Conservation (phyloP, 2,113 vertebrate genomes). For the Nyctibius bracteatus region DNA sequence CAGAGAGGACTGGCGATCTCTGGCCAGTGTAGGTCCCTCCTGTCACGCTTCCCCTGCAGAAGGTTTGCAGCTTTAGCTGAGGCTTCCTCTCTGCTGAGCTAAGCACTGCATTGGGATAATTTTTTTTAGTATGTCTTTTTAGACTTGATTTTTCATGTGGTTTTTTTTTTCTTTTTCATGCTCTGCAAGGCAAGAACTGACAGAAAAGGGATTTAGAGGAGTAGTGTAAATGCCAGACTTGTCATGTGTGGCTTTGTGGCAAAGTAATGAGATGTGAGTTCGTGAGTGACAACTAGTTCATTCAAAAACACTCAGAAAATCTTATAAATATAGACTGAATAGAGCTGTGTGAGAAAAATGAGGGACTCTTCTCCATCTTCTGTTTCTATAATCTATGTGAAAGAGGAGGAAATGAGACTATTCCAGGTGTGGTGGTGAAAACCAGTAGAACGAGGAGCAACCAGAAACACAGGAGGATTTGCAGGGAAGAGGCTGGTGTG, state of each 20-base stretch:
- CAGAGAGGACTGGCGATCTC: neutral
- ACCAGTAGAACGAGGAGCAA: neutral
- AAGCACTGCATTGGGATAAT: neutral
- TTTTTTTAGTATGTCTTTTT: neutral
- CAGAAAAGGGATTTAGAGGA: neutral
- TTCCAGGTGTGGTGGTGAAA: neutral
- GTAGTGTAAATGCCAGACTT: neutral
- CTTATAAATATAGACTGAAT: neutral
- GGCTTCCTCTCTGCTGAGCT: neutral
- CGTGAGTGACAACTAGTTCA: neutral
- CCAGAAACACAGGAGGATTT: neutral
- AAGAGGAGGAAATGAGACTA: neutral
- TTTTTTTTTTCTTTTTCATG: neutral
- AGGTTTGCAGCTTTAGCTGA: neutral
- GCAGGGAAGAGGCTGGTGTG: neutral
- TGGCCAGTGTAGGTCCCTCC: neutral
- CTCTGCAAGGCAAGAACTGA: neutral
- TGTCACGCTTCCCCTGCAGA: rapidly evolving
- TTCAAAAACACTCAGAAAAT: neutral
- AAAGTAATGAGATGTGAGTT: neutral
- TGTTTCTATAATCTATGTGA: neutral
- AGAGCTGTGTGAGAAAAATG: neutral
- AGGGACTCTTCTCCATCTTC: neutral
- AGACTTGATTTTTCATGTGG: neutral
- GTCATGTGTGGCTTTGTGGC: neutral